These are phyloP conservation scores for Drosophila rubida DNA, from an alignment of 2,888 invertebrate genomes.

Conservation along the genomic window DNA sequence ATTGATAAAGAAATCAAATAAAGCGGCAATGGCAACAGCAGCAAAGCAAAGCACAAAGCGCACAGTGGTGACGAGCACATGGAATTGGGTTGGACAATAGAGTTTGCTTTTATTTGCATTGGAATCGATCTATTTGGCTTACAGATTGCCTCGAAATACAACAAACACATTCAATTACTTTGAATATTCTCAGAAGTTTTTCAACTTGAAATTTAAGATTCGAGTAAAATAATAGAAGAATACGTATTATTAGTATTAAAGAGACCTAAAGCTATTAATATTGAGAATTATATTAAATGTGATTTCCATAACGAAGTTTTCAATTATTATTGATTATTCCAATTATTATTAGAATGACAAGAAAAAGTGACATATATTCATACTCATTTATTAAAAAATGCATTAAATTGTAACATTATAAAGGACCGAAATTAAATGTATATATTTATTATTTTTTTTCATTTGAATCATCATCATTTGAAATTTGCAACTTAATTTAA, in stretches of 20 bases:
- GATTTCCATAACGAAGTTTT: no score
- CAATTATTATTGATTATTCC: no score
- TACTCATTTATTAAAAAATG: no score
- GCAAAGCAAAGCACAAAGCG: conserved; percentile 28
- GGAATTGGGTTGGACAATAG: conserved; percentile 19
- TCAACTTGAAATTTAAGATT: not conserved
- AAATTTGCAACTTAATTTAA: not conserved
- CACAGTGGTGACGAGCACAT: conserved; percentile 36
- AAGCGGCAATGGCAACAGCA: conserved; percentile 51
- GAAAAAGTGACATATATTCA: no score
- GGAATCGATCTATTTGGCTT: conserved; percentile 29
- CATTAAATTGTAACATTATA: no score
- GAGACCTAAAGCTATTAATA: not conserved
- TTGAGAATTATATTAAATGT: no score
- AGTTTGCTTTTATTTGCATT: conserved; percentile 16
- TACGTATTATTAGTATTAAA: not conserved
- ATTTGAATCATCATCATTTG: no score
- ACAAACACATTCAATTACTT: not conserved
- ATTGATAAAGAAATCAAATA: conserved; percentile 81
- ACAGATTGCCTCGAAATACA: not conserved
- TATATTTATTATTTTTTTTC: no score
- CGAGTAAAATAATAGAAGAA: not conserved
- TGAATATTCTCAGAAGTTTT: not conserved
- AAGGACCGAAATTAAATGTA: no score
- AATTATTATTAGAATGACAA: no score